Conservation (phyloP, 2,797 vertebrate species). For the Rhynchonycteris naso region DNA sequence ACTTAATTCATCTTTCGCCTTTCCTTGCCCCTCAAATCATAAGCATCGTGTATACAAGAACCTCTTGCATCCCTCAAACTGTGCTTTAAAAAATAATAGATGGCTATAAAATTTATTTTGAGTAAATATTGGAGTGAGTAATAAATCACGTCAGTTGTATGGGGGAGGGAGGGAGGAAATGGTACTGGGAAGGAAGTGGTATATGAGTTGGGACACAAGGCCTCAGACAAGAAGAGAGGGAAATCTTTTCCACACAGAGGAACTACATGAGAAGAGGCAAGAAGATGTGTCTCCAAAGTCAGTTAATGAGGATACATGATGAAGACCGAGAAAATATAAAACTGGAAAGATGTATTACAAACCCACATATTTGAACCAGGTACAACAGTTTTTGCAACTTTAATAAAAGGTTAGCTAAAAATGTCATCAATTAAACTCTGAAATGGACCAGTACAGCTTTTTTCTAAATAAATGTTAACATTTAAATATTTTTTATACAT, state of each 20-base stretch:
- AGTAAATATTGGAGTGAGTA: neutral
- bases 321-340: neutral
- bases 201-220: neutral
- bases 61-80: neutral
- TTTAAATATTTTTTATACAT: neutral
- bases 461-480: constrained; percentile 28
- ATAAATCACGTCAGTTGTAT: neutral
- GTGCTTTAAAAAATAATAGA: neutral
- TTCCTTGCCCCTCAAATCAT: neutral
- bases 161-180: neutral
- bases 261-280: neutral
- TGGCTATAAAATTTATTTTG: neutral
- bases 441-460: neutral
- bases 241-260: neutral
- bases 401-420: constrained; percentile 4
- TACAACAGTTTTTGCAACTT: neutral
- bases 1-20: neutral
- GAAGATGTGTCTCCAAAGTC: neutral
- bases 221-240: neutral
- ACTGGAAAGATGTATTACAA: neutral
- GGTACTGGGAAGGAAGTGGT: neutral
- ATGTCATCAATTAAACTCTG: constrained; percentile 22
- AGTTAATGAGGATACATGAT: neutral
- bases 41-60: neutral
- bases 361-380: neutral